Conservation (phyloP, 2,113 vertebrate species). For the Pachypanchax playfairii region DNA sequence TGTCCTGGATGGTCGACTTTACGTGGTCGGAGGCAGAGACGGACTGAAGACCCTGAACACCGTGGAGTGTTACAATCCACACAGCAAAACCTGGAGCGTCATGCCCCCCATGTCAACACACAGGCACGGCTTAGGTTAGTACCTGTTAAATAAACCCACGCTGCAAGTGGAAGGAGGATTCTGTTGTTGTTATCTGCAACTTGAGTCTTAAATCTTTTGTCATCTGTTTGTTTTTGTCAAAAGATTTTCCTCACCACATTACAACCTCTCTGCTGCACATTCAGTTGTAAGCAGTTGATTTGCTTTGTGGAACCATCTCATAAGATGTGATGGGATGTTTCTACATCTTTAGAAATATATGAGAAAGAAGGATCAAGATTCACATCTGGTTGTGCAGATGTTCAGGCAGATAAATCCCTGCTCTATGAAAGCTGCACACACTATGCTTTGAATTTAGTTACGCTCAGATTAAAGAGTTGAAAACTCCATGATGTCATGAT, state of each 20-base stretch:
- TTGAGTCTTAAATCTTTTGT: too few species aligned
- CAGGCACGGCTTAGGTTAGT: slow-evolving; percentile 91
- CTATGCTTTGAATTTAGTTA: slow-evolving; percentile 18
- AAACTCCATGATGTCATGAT: slow-evolving; percentile 2
- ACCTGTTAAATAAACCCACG: not conserved
- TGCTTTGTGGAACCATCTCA: slow-evolving; percentile 9
- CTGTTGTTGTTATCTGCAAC: not conserved
- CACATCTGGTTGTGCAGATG: slow-evolving; percentile 69
- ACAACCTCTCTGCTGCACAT: not conserved
- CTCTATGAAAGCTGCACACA: slow-evolving; percentile 27
- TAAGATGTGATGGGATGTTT: slow-evolving; percentile 10
- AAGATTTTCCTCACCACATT: not conserved
- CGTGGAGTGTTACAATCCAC: slow-evolving; percentile 97
- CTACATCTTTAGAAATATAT: slow-evolving; percentile 27
- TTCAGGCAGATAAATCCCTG: slow-evolving; percentile 54
- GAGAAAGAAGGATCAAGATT: slow-evolving; percentile 19
- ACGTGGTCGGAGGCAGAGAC: slow-evolving; percentile 95
- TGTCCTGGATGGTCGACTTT: slow-evolving; percentile 91
- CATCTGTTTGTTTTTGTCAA: not conserved
- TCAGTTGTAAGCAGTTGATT: slow-evolving; percentile 7
- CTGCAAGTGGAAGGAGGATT: not conserved
- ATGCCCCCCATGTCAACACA: slow-evolving; percentile 99
- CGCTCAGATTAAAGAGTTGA: slow-evolving; percentile 22
- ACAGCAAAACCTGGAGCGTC: slow-evolving; percentile 94
- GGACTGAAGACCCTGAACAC: slow-evolving; percentile 97